Evolutionary conservation across 2,113 vertebrate species (phyloP).

Genomic region (Mungos mungo): DNA sequence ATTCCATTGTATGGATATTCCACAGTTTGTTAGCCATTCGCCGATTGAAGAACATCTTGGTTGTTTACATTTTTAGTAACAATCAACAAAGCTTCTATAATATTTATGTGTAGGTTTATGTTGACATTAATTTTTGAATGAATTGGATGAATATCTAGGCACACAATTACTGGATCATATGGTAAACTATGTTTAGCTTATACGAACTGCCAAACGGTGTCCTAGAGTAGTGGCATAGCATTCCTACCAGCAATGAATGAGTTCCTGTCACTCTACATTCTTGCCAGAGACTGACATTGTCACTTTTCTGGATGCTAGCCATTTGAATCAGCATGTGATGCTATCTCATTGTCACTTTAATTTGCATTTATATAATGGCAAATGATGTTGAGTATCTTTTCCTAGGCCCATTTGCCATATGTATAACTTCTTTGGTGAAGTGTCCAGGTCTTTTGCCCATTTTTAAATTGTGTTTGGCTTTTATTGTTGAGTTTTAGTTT

Average conservation of each 20-base stretch:
- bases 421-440: not conserved
- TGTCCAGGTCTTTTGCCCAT: not conserved
- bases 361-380: not conserved
- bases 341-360: not conserved
- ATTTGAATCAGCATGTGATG: not conserved
- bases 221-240: not conserved
- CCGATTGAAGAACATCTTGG: not conserved
- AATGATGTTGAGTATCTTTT: not conserved
- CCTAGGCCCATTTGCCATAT: not conserved
- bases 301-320: not conserved
- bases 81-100: conserved; percentile 30
- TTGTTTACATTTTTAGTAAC: not conserved
- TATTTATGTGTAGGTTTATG: conserved; percentile 5
- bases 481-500: not conserved
- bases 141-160: conserved; percentile 15
- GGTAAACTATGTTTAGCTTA: not conserved
- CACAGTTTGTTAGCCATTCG: not conserved
- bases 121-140: conserved; percentile 37
- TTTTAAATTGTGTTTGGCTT: not conserved
- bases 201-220: not conserved
- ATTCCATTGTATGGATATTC: not conserved
- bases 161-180: not conserved
- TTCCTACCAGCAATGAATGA: not conserved
- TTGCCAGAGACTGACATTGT: not conserved
- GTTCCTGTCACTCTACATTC: not conserved